Percentiles rank a stretch among this genome's conserved stretches.
These are phyloP conservation scores for Talpa occidentalis DNA, from an alignment of 2,113 vertebrate genomes.

Conservation along the genomic window DNA sequence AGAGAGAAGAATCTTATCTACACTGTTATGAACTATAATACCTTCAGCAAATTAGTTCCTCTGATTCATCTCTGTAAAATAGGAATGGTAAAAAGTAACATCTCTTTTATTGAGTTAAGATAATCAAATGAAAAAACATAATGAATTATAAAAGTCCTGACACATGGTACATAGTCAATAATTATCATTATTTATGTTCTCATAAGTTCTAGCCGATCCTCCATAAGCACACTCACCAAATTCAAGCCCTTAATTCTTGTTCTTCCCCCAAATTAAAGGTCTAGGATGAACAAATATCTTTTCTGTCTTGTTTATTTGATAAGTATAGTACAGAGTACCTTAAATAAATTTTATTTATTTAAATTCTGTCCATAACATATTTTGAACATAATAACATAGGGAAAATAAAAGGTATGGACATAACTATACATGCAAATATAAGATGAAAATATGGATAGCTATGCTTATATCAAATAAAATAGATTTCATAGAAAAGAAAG, in stretches of 20 bases:
- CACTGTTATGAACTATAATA: neutral
- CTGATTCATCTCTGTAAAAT: neutral
- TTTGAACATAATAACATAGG: neutral
- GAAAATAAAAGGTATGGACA: neutral
- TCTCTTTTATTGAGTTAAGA: neutral
- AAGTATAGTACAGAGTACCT: neutral
- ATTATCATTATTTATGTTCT: neutral
- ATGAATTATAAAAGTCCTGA: neutral
- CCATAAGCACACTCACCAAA: neutral
- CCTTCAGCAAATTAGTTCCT: neutral
- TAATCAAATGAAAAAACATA: neutral
- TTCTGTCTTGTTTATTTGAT: neutral
- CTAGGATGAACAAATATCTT: neutral
- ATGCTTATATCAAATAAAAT: neutral
- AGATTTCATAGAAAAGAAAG: neutral
- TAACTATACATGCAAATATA: neutral
- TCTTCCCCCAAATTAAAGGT: neutral
- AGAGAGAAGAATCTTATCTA: too few species aligned
- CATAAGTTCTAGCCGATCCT: neutral
- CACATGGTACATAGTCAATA: neutral
- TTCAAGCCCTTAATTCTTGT: neutral
- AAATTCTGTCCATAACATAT: neutral
- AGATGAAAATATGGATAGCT: neutral
- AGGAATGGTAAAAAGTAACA: neutral
- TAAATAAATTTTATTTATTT: neutral